Percentiles rank a stretch among this genome's conserved stretches.
Evolutionary conservation across 2,113 vertebrate genomes (phyloP).

Genomic region (Cebus imitator): DNA sequence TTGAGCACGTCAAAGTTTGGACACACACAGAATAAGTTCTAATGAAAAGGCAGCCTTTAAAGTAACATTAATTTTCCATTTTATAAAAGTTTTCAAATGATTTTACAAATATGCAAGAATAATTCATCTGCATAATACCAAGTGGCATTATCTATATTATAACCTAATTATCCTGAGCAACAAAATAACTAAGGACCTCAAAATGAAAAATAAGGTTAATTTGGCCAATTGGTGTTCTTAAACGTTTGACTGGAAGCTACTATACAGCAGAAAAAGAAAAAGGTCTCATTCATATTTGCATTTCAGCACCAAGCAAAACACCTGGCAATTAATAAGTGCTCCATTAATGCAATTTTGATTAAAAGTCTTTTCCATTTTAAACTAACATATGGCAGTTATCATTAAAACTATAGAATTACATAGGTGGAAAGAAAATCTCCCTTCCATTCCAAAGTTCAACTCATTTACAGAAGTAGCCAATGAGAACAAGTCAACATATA

Average conservation of each 20-base stretch:
- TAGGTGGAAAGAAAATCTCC: neutral
- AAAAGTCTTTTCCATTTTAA: neutral
- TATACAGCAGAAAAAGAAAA: neutral
- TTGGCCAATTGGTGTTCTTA: neutral
- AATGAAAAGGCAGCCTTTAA: neutral
- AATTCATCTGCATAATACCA: neutral
- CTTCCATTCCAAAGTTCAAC: neutral
- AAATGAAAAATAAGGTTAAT: neutral
- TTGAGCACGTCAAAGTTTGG: neutral
- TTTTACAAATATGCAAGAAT: neutral
- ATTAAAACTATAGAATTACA: neutral
- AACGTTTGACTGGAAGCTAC: neutral
- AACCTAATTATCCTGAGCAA: neutral
- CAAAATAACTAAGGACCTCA: neutral
- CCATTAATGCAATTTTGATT: neutral
- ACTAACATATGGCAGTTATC: neutral
- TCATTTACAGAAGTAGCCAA: neutral
- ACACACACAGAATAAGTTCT: neutral
- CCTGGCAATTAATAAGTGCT: neutral
- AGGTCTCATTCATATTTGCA: neutral
- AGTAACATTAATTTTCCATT: neutral
- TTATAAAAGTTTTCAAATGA: neutral
- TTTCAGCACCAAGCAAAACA: neutral
- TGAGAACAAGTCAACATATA: accelerated
- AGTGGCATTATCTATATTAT: neutral